Conservation (phyloP, 2,888 invertebrate species). For the Atethmia centrago region DNA sequence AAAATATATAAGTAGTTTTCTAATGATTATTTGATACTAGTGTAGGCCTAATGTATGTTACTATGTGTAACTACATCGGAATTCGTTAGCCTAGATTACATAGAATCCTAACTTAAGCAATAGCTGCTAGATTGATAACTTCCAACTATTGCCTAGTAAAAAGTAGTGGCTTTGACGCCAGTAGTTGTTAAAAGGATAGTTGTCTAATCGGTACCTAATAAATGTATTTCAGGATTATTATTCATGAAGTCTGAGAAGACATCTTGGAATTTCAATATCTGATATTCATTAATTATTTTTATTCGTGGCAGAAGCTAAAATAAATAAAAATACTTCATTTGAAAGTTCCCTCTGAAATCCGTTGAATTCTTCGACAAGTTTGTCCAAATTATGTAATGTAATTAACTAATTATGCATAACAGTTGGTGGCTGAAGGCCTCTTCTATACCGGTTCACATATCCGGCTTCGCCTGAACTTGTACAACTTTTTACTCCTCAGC, state of each 20-base stretch:
- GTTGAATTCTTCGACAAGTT: slow-evolving; percentile 35
- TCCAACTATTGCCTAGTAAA: background rate
- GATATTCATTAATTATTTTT: background rate
- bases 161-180: too few species aligned
- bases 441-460: slow-evolving; percentile 67
- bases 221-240: background rate
- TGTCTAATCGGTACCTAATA: background rate
- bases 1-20: background rate
- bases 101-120: background rate
- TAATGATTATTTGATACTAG: background rate
- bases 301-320: background rate
- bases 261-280: background rate
- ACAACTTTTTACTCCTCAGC: slow-evolving; percentile 43
- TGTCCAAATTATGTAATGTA: slow-evolving; percentile 38
- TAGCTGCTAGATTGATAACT: slow-evolving; percentile 10
- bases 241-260: background rate
- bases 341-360: slow-evolving; percentile 28
- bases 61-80: slow-evolving; percentile 3
- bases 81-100: slow-evolving; percentile 15
- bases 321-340: background rate
- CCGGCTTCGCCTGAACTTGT: slow-evolving; percentile 59
- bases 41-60: background rate
- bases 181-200: background rate
- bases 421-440: slow-evolving; percentile 54
- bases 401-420: slow-evolving; percentile 40